phyloP scores from a whole-genome alignment of 2,888 invertebrate genomes.

The Amphipoea lucens region DNA sequence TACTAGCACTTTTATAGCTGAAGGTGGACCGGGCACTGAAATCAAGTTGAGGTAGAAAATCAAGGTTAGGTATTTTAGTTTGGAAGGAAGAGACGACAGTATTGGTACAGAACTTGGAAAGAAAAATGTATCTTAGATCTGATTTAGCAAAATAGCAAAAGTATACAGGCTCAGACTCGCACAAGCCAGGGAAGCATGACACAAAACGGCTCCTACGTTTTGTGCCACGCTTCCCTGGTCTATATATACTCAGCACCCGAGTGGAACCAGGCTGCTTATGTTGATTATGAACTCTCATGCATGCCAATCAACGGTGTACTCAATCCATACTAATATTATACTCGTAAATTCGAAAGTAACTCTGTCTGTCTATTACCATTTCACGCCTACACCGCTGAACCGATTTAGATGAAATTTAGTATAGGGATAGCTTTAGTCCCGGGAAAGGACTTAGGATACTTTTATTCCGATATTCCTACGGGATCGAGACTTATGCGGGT shows the following conservation, averaged over 20 bases:
- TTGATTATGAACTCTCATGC: not conserved
- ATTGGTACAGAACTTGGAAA: not conserved
- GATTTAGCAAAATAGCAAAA: not conserved
- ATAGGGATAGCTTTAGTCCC: too few species aligned
- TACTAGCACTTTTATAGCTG: constrained; percentile 95
- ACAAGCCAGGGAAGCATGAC: not conserved
- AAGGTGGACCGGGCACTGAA: constrained; percentile 95
- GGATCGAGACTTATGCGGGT: too few species aligned
- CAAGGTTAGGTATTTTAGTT: not conserved
- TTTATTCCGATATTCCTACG: too few species aligned
- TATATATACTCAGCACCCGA: not conserved
- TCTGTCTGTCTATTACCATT: too few species aligned
- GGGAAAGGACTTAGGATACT: too few species aligned
- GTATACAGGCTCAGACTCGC: not conserved
- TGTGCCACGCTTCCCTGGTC: too few species aligned
- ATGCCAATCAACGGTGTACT: not conserved
- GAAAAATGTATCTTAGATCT: not conserved
- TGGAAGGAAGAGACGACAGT: not conserved
- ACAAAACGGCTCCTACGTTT: too few species aligned
- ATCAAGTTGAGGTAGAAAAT: constrained; percentile 21
- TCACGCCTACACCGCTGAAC: too few species aligned
- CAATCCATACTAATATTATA: too few species aligned
- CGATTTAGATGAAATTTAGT: too few species aligned
- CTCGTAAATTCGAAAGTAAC: too few species aligned
- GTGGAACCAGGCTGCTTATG: not conserved